A percentile compares a stretch with the other conserved stretches of the same genome.
Conservation (phyloP, 2,797 vertebrate species). For the Ficedula albicollis region DNA sequence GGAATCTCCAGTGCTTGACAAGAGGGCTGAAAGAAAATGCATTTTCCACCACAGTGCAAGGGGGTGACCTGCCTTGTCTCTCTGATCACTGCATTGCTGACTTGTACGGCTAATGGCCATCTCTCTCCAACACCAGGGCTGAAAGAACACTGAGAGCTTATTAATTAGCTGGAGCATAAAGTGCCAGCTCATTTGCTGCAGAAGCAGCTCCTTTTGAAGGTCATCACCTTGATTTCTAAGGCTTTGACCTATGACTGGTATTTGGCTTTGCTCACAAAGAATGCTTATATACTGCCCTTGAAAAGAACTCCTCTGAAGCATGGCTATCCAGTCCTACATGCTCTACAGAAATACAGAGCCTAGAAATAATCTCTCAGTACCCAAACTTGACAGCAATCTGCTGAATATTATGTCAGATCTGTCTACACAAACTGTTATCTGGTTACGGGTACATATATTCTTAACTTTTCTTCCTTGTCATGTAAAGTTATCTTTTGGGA, state of each 20-base stretch:
- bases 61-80: conserved; percentile 4
- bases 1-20: neutral
- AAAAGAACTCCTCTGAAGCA: neutral
- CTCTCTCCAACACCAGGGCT: neutral
- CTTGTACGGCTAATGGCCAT: conserved; percentile 20
- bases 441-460: neutral
- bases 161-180: conserved; percentile 38
- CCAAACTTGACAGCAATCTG: neutral
- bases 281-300: neutral
- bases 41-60: neutral
- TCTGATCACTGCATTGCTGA: neutral
- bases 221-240: conserved; percentile 15
- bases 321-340: neutral
- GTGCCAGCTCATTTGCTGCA: neutral
- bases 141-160: neutral
- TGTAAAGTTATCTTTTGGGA: neutral
- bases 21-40: neutral
- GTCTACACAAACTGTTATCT: neutral
- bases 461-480: neutral
- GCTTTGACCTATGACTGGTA: neutral
- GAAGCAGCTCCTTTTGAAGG: conserved; percentile 3
- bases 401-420: neutral
- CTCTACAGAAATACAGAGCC: neutral
- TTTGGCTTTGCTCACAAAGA: neutral
- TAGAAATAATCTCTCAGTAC: neutral